These are phyloP conservation scores for Pomacea maculata DNA, from an alignment of 1,140 invertebrate species.

Conservation along the genomic window DNA sequence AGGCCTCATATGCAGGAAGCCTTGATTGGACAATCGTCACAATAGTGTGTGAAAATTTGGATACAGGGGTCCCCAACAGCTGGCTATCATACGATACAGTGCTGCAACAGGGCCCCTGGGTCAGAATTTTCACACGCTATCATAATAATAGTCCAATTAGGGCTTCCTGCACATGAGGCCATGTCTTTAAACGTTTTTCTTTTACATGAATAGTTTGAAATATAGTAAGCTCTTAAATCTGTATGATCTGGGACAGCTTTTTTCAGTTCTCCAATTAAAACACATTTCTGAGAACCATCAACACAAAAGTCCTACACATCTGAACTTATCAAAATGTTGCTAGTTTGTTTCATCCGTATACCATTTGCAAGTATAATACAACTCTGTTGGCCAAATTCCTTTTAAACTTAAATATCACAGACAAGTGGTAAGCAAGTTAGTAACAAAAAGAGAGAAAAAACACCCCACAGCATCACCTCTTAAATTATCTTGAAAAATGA, in stretches of 20 bases:
- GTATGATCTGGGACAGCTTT: not conserved
- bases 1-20: no score
- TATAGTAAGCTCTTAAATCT: not conserved
- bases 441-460: not conserved
- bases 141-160: no score
- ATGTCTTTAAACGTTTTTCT: no score
- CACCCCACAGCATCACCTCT: not conserved
- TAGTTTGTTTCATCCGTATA: not conserved
- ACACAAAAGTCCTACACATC: not conserved
- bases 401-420: not conserved
- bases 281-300: not conserved
- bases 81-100: no score
- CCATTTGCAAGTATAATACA: not conserved
- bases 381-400: not conserved
- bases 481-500: not conserved
- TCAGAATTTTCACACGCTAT: no score
- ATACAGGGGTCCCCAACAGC: no score
- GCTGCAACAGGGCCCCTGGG: no score
- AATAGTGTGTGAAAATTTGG: no score
- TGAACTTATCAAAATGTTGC: not conserved
- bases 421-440: slow-evolving; percentile 9
- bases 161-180: no score
- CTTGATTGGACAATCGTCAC: no score
- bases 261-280: not conserved
- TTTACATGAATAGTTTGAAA: not conserved